Evolutionary conservation across 2,888 invertebrate genomes (phyloP), one percentile per base, ranked within the genome.

Genomic region (Metalampra italica): DNA sequence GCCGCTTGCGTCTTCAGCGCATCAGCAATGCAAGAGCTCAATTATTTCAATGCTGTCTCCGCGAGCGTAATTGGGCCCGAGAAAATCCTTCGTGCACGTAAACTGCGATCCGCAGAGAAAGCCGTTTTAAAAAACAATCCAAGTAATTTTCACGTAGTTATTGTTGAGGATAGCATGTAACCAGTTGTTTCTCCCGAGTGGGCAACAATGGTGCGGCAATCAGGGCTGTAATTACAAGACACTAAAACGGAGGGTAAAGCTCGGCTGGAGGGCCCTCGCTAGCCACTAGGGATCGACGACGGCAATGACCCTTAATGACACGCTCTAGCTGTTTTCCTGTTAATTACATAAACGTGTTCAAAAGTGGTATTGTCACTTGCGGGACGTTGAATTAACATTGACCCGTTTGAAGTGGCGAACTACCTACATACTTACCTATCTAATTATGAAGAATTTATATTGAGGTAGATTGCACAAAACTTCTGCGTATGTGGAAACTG

Each of bases 281-380:
- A 51, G 46, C 50, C 53, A 42, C 45, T 47, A 46, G 48, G 57
- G 57, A 46, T 38, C 40, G 49, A 36, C 53, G 45, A 48, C 56
- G 60, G 56, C 63, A 61, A 57, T 60, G 64, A 63, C 63, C 63
- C 61, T 62, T 61, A 22, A 22, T 22, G 60, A 59, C 59, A 59
- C 56, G 57, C 60, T 59, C 55, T 50, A 50, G 55, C 54, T 55
- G 51, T 53, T 59, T 53, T 54, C 59, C 51, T 57, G 51, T 51
- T 47, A 52, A 53, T 32, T 30, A 42, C 32, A 14, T 47, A 36
- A 36, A n/a, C n/a, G 15, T 9, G 8, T 22, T 15, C 29, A 14
- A 29, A 42, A 8, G 29, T n/a, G 22, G 22, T 22, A 22, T 5
- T 22, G 22, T 22, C 22, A 2, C n/a, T n/a, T n/a, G n/a, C 29